Conservation (phyloP, 2,888 invertebrate species). For the Frankliniella fusca region DNA sequence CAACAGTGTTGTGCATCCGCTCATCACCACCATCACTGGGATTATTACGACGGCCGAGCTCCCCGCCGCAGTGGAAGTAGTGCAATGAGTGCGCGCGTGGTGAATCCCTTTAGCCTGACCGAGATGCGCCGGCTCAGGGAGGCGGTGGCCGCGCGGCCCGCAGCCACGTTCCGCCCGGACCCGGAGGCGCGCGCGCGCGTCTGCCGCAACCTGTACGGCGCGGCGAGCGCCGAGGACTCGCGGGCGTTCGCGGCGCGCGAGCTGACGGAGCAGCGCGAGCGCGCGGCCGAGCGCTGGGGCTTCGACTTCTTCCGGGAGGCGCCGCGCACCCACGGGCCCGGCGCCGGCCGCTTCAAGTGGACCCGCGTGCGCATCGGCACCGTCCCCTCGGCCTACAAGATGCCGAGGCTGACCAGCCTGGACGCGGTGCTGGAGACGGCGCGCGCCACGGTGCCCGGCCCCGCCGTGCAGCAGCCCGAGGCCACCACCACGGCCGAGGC, state of each 20-base stretch:
- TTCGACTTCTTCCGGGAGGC: conserved; percentile 62
- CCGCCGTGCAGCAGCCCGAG: background rate
- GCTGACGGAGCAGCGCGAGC: conserved; percentile 55
- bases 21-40: background rate
- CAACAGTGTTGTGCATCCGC: background rate
- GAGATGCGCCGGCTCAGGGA: conserved; percentile 42
- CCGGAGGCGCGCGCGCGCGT: conserved; percentile 56
- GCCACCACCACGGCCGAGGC: background rate
- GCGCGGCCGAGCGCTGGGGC: conserved; percentile 63
- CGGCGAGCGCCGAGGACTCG: conserved; percentile 51
- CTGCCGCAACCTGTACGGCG: conserved; percentile 53
- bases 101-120: conserved; percentile 41
- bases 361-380: background rate
- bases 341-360: background rate
- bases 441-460: background rate
- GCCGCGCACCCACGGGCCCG: conserved; percentile 47
- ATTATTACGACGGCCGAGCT: no score
- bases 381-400: background rate
- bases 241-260: conserved; percentile 60
- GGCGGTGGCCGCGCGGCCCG: conserved; percentile 42
- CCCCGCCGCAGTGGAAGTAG: background rate
- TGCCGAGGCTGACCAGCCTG: background rate
- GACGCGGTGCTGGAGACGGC: background rate
- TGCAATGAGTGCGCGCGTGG: conserved; percentile 43
- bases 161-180: conserved; percentile 40